Conservation (phyloP, 2,113 vertebrate genomes). For the Psittacus erithacus region DNA sequence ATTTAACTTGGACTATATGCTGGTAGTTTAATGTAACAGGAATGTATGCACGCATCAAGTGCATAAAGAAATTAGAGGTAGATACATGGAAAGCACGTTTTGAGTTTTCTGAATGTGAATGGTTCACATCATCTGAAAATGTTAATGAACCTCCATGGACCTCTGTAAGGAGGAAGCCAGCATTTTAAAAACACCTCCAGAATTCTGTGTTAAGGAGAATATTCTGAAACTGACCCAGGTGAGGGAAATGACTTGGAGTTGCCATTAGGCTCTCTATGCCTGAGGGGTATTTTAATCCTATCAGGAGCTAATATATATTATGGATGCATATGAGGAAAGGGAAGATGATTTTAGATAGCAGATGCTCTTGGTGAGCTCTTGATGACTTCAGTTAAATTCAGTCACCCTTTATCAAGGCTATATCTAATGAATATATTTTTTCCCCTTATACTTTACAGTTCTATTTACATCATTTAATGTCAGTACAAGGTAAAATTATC, state of each 20-base stretch:
- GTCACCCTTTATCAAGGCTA: neutral
- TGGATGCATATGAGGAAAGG: neutral
- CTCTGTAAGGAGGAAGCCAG: neutral
- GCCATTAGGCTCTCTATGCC: neutral
- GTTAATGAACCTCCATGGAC: neutral
- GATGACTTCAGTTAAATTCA: neutral
- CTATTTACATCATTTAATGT: neutral
- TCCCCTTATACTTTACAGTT: neutral
- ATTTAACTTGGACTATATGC: neutral
- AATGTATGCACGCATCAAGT: neutral
- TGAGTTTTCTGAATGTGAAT: neutral
- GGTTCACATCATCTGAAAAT: neutral
- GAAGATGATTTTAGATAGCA: neutral
- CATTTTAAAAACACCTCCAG: neutral
- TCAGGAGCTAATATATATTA: neutral
- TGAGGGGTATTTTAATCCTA: neutral
- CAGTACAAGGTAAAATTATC: neutral
- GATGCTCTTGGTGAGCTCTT: neutral
- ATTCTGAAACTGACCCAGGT: neutral
- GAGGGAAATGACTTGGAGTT: neutral
- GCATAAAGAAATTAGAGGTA: neutral
- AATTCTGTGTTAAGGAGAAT: neutral
- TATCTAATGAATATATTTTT: neutral
- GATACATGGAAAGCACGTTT: neutral
- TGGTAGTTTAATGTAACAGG: neutral